Conservation (phyloP, 2,888 invertebrate species). For the Cremastinae sp. region DNA sequence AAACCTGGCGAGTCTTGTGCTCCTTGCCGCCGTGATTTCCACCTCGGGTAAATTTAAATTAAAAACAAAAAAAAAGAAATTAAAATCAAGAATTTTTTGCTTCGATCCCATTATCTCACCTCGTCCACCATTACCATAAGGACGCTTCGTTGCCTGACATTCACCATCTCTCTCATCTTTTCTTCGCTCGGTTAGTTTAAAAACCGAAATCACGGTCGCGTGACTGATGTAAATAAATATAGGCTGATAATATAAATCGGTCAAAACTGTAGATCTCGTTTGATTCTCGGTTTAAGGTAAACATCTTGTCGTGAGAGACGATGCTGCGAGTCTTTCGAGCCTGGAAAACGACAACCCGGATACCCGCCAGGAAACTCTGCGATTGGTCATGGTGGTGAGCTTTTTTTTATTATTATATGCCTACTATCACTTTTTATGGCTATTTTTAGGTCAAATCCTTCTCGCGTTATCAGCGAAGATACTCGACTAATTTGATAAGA, state of each 20-base stretch:
- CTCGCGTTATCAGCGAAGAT: not conserved
- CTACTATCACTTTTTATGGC: conserved; percentile 5
- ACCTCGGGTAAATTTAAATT: conserved; percentile 51
- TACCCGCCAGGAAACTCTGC: conserved; percentile 65
- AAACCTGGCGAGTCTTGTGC: conserved; percentile 50
- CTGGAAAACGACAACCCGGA: conserved; percentile 34
- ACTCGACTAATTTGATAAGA: no score
- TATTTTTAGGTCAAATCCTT: not conserved
- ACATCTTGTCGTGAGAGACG: not conserved
- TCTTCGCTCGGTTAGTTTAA: conserved; percentile 29
- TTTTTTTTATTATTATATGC: conserved; percentile 26
- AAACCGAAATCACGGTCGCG: not conserved
- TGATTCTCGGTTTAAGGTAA: conserved; percentile 45
- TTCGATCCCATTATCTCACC: conserved; percentile 42
- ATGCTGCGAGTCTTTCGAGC: not conserved
- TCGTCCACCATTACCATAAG: conserved; percentile 22
- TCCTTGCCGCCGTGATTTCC: conserved; percentile 54
- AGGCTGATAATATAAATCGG: not conserved
- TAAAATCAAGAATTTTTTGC: conserved; percentile 32
- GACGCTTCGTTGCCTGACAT: not conserved
- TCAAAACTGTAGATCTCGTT: not conserved
- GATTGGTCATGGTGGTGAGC: conserved; percentile 71
- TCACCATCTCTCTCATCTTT: conserved; percentile 24
- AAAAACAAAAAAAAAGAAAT: conserved; percentile 32
- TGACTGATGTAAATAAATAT: no score